Evolutionary conservation across 2,888 invertebrate genomes (phyloP).

Genomic region (Athetis lepigone): DNA sequence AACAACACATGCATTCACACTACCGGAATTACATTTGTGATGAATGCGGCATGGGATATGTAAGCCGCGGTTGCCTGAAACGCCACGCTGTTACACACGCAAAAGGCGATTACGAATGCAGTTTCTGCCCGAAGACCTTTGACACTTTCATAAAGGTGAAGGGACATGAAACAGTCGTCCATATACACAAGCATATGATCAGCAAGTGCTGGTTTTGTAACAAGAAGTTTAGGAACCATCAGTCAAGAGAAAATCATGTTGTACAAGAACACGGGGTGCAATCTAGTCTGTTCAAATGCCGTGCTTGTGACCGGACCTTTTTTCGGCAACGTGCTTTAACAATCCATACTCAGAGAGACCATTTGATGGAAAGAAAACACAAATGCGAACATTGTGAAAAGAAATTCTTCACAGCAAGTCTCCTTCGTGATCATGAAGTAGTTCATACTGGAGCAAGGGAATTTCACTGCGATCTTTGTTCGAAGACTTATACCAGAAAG

Average conservation of each 20-base stretch:
- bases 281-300: conserved; percentile 7
- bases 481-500: conserved; percentile 5
- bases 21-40: conserved; percentile 27
- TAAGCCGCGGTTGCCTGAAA: conserved; percentile 8
- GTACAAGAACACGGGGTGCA: conserved; percentile 1
- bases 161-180: not conserved
- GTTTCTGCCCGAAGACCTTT: conserved; percentile 12
- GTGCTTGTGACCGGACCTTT: conserved; percentile 9
- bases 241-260: conserved; percentile 8
- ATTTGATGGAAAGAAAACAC: conserved; percentile 9
- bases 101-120: conserved; percentile 21
- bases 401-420: conserved; percentile 2
- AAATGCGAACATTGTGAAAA: conserved; percentile 11
- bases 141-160: not conserved
- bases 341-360: conserved; percentile 7
- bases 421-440: conserved; percentile 4
- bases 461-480: conserved; percentile 12
- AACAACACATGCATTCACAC: conserved; percentile 19
- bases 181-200: not conserved
- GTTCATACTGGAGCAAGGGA: conserved; percentile 5
- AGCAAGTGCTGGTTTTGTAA: conserved; percentile 22
- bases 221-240: conserved; percentile 4
- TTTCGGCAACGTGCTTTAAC: conserved; percentile 3
- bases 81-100: not conserved
- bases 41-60: conserved; percentile 16